Evolutionary conservation across 2,797 vertebrate species (phyloP), one percentile per base, ranked within the genome.

Genomic region (Acrossocheilus fasciatus): DNA sequence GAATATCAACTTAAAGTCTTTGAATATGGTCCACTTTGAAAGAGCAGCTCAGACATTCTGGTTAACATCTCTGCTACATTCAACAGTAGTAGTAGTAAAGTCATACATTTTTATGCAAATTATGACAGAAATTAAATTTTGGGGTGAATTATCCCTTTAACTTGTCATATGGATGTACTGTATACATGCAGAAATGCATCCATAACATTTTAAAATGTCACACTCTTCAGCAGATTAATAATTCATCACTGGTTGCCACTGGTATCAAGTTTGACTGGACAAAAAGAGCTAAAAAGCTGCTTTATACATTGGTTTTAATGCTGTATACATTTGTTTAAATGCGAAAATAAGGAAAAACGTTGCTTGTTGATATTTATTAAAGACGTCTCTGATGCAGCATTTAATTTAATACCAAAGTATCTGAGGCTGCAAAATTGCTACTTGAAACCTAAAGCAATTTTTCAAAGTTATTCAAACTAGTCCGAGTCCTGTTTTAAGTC

Each of bases 101-200:
- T 26, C n/a, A 64, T 64, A 64, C 11, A 2, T 45, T 45, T 45
- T 45, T 45, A 45, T 14, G 18, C 1, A 69, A 70, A 41, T n/a
- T 39, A 70, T 43, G 6, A 23, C 39, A 3, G 34, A 43, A 45
- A 6, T 47, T 39, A 18, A 9, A 23, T 12, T 70, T 47, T 74
- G 14, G 64, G 45, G 43, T 50, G 45, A 74, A 30, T 50, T 74
- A 74, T 75, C n/a, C 72, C 15, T 75, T 75, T 30, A 74, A 30
- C n/a, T 47, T 74, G 6, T 47, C 12, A 30, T 30, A 4, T 1
- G n/a, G 72, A 2, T 74, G 7, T 30, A 18, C 45, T 74, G 1
- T 74, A 9, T 10, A 18, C 7, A 30, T 17, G n/a, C 72, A 47
- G 15, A 47, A 74, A 30, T 30, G n/a, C 14, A 50, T 50, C 70